Evolutionary conservation across 2,888 invertebrate species (phyloP).

Genomic region (Lochmaea capreae): DNA sequence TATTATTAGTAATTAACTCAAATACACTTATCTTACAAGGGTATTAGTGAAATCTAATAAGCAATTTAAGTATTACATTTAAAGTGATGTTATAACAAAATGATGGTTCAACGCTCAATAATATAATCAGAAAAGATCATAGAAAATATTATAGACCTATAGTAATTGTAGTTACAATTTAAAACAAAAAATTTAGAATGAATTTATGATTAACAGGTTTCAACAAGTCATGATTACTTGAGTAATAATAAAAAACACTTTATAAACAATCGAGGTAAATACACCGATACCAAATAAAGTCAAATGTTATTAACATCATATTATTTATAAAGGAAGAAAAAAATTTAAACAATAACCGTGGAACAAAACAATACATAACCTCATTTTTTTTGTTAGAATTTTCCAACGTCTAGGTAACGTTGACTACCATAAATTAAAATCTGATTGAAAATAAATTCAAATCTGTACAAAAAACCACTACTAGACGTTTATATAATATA

Average conservation of each 20-base stretch:
- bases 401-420: background rate
- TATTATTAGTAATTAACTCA: background rate
- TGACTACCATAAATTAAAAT: background rate
- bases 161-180: too few relatives aligned
- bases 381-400: slow-evolving; percentile 6
- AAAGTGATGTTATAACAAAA: background rate
- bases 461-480: background rate
- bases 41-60: background rate
- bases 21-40: background rate
- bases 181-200: too few relatives aligned
- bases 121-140: too few relatives aligned
- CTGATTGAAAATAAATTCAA: background rate
- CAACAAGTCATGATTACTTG: background rate
- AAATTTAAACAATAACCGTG: background rate
- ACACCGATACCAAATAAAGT: background rate
- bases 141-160: too few relatives aligned
- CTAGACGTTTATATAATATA: background rate
- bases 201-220: background rate
- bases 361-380: slow-evolving; percentile 15
- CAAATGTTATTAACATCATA: background rate
- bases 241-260: background rate
- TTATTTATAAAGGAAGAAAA: background rate
- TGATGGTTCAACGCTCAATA: too few relatives aligned
- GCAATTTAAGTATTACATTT: background rate
- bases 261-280: background rate